phyloP scores from a whole-genome alignment of 2,888 invertebrate genomes.

The Choristoneura rosaceana region DNA sequence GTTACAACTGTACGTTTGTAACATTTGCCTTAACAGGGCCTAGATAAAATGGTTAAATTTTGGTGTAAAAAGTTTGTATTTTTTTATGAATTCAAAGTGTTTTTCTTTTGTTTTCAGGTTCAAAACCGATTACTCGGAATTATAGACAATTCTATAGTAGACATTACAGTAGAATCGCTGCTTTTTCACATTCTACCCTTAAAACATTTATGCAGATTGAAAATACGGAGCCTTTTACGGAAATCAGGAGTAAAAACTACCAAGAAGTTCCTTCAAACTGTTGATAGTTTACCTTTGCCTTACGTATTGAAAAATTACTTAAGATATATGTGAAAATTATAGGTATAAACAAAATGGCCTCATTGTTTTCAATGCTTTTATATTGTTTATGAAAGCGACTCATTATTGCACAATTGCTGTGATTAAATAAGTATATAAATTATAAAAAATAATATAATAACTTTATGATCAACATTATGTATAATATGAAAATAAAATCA shows the following conservation, averaged over 20 bases:
- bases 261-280: slow-evolving; percentile 57
- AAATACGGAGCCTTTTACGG: slow-evolving; percentile 61
- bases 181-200: slow-evolving; percentile 60
- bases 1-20: no score
- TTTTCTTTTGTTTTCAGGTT: slow-evolving; percentile 59
- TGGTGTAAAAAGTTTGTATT: no score
- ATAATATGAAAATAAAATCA: slow-evolving; percentile 21
- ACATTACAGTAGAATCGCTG: slow-evolving; percentile 54
- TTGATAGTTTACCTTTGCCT: slow-evolving; percentile 65
- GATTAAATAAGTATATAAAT: slow-evolving; percentile 21
- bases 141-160: slow-evolving; percentile 57
- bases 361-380: not conserved
- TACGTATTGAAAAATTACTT: slow-evolving; percentile 63
- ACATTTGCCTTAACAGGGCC: no score
- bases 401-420: slow-evolving; percentile 11
- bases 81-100: not conserved
- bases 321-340: slow-evolving; percentile 55
- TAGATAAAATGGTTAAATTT: no score
- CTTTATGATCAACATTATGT: slow-evolving; percentile 11
- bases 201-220: slow-evolving; percentile 68
- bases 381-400: not conserved
- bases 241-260: slow-evolving; percentile 55
- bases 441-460: slow-evolving; percentile 22
- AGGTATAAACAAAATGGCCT: not conserved
- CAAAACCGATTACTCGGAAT: slow-evolving; percentile 61